phyloP scores from a whole-genome alignment of 2,888 invertebrate genomes.

The Eupsilia transversa region DNA sequence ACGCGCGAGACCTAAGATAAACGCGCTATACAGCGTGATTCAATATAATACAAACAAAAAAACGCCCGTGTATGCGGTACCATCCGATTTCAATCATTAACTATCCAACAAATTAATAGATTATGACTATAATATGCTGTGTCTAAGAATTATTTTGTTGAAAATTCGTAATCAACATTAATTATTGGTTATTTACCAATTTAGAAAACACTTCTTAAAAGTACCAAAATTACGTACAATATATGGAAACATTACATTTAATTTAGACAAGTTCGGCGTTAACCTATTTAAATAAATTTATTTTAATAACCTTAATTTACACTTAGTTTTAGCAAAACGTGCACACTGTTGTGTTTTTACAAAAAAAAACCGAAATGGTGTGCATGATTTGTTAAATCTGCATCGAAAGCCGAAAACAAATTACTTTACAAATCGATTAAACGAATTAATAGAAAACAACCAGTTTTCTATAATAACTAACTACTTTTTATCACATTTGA shows the following conservation, averaged over 20 bases:
- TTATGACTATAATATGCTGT: slow-evolving; percentile 40
- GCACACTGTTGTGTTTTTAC: background rate
- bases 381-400: slow-evolving; percentile 5
- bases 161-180: slow-evolving; percentile 15
- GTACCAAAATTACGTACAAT: slow-evolving; percentile 35
- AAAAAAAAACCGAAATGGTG: slow-evolving; percentile 7
- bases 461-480: slow-evolving; percentile 22
- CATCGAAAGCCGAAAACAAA: slow-evolving; percentile 1
- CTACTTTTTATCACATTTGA: slow-evolving; percentile 58
- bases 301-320: slow-evolving; percentile 19
- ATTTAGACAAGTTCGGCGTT: slow-evolving; percentile 29
- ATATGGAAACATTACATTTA: slow-evolving; percentile 25
- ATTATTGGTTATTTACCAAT: slow-evolving; percentile 15
- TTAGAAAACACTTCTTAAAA: slow-evolving; percentile 42
- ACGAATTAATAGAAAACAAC: slow-evolving; percentile 7
- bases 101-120: background rate
- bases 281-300: slow-evolving; percentile 11
- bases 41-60: background rate
- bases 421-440: slow-evolving; percentile 8
- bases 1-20: background rate
- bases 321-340: slow-evolving; percentile 14
- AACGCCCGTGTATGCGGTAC: background rate
- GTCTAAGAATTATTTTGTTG: slow-evolving; percentile 20
- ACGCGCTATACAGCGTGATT: slow-evolving; percentile 17
- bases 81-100: background rate